phyloP scores from a whole-genome alignment of 2,888 invertebrate genomes.

The Hydropsyche betteni region DNA sequence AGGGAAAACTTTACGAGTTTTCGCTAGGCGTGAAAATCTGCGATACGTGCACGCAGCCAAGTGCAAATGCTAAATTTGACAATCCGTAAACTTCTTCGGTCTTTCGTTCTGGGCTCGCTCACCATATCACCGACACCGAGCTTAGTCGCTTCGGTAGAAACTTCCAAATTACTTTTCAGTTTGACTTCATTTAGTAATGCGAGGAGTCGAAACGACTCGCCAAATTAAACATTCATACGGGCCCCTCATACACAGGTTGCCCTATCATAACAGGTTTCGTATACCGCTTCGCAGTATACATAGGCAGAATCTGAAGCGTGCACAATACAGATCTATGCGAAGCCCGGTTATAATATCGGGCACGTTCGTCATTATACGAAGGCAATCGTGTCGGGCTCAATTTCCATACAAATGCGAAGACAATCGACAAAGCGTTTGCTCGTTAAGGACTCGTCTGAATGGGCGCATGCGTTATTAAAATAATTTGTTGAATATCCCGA shows the following conservation, averaged over 20 bases:
- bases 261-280: no score
- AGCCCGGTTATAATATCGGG: not conserved
- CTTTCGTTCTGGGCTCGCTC: not conserved
- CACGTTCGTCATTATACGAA: conserved; percentile 3
- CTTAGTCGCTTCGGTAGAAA: conserved; percentile 7
- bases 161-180: conserved; percentile 30
- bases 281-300: no score
- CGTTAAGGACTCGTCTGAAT: conserved; percentile 39
- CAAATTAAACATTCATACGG: conserved; percentile 20
- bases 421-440: conserved; percentile 46
- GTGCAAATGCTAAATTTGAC: conserved; percentile 28
- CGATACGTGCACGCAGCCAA: conserved; percentile 19
- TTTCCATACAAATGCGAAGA: conserved; percentile 49
- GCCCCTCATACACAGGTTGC: not conserved
- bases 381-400: conserved; percentile 27
- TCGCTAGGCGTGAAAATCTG: conserved; percentile 12
- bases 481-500: not conserved
- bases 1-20: conserved; percentile 5
- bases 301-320: no score
- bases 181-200: conserved; percentile 26
- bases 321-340: no score
- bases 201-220: not conserved
- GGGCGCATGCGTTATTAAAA: conserved; percentile 20
- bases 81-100: conserved; percentile 17
- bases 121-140: not conserved